Conservation (phyloP, 2,888 invertebrate species). For the Rutpela maculata region DNA sequence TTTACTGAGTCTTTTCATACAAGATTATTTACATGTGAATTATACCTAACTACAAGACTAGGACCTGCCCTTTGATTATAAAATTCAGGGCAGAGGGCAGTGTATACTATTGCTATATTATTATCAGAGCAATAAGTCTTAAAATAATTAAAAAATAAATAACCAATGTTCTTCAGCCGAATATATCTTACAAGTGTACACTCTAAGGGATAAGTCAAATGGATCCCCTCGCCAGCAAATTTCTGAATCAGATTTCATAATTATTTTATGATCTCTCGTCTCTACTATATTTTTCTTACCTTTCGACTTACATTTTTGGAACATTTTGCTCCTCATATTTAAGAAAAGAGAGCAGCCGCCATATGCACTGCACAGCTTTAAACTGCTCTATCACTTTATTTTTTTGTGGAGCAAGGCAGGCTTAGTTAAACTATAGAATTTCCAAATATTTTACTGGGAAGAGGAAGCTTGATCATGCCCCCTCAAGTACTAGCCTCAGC, state of each 20-base stretch:
- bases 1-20: slow-evolving; percentile 53
- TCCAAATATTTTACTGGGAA: background rate
- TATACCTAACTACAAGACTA: slow-evolving; percentile 71
- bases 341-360: too few species aligned
- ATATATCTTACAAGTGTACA: slow-evolving; percentile 62
- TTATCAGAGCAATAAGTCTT: slow-evolving; percentile 57
- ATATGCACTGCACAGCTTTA: too few species aligned
- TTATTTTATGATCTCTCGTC: too few species aligned
- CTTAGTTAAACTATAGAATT: background rate
- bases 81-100: slow-evolving; percentile 56
- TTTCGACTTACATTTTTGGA: background rate
- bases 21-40: slow-evolving; percentile 67
- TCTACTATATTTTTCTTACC: too few species aligned
- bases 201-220: slow-evolving; percentile 49
- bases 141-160: slow-evolving; percentile 60
- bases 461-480: background rate
- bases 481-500: slow-evolving; percentile 59
- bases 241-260: background rate
- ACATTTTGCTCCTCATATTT: background rate
- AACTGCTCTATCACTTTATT: too few species aligned
- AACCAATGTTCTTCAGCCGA: slow-evolving; percentile 63
- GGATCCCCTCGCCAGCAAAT: background rate
- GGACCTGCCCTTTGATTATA: slow-evolving; percentile 66
- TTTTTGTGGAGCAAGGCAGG: too few species aligned
- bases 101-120: slow-evolving; percentile 53